phyloP scores from a whole-genome alignment of 2,113 vertebrate species.

The Ophthalmolycus amberensis region DNA sequence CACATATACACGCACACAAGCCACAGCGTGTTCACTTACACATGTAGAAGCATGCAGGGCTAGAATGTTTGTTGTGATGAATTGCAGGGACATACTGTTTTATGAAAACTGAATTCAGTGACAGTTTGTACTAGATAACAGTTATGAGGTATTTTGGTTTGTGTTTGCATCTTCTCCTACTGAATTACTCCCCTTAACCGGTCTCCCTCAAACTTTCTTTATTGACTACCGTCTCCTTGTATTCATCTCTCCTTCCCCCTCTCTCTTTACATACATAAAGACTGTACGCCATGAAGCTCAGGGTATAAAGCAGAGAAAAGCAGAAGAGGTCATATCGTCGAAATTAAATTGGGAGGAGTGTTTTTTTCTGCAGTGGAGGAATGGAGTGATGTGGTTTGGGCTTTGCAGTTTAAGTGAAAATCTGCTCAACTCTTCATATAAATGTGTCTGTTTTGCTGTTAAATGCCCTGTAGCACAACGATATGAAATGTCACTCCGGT shows the following conservation, averaged over 20 bases:
- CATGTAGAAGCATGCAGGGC: conserved; percentile 10
- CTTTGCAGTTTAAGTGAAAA: not conserved
- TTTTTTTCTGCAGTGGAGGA: not conserved
- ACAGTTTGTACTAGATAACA: not conserved
- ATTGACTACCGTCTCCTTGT: not conserved
- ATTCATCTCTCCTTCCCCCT: not conserved
- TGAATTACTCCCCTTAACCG: not conserved
- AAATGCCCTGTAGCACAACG: not conserved
- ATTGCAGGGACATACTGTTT: not conserved
- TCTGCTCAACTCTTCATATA: not conserved
- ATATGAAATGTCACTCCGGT: not conserved
- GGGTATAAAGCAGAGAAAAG: conserved; percentile 25
- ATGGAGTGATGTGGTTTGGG: not conserved
- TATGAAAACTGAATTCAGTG: not conserved
- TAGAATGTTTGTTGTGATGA: conserved; percentile 10
- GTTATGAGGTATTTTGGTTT: not conserved
- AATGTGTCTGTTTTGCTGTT: not conserved
- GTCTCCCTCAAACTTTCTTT: conserved; percentile 1
- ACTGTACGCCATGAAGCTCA: not conserved
- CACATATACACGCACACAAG: not conserved
- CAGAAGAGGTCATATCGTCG: not conserved
- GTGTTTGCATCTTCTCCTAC: not conserved
- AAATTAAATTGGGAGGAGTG: not conserved
- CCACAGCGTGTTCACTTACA: not conserved
- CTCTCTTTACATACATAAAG: not conserved